A percentile compares a stretch with the other conserved stretches of the same genome.
These are phyloP conservation scores for Drosophila elegans DNA, from an alignment of 1,140 invertebrate species.

Conservation along the genomic window DNA sequence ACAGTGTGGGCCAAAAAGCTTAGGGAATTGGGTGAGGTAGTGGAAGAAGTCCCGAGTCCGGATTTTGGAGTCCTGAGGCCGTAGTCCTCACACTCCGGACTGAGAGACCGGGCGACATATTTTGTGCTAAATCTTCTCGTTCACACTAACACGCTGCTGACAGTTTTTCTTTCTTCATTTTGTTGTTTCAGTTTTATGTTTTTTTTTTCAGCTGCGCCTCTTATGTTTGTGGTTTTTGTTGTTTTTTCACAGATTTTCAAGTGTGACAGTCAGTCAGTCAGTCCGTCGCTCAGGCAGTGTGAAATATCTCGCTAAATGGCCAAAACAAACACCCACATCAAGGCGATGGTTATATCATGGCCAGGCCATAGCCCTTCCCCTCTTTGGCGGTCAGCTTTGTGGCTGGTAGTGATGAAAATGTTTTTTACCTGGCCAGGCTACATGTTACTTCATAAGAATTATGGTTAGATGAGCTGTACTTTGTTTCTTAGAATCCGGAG, in stretches of 20 bases:
- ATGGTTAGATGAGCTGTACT: background rate
- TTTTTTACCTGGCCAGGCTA: constrained; percentile 26
- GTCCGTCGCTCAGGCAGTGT: constrained; percentile 49
- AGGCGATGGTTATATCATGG: constrained; percentile 65
- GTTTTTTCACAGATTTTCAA: constrained; percentile 64
- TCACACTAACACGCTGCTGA: constrained; percentile 77
- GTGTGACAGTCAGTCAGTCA: constrained; percentile 54
- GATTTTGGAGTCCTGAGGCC: constrained; percentile 25
- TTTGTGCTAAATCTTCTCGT: constrained; percentile 81
- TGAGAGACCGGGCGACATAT: constrained; percentile 59
- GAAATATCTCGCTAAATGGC: constrained; percentile 76
- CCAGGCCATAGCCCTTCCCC: constrained; percentile 35
- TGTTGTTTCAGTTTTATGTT: constrained; percentile 39
- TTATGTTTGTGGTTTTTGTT: constrained; percentile 57
- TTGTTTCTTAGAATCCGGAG: background rate
- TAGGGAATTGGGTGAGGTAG: constrained; percentile 13
- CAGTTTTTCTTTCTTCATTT: constrained; percentile 73
- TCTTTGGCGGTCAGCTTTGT: background rate
- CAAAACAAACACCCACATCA: constrained; percentile 73
- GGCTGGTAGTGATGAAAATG: constrained; percentile 9
- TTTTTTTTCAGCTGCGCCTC: constrained; percentile 24
- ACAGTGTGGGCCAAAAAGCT: constrained; percentile 38
- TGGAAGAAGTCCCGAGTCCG: constrained; percentile 13
- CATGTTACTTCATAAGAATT: constrained; percentile 2
- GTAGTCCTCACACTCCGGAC: constrained; percentile 12